A percentile compares a stretch with the other conserved stretches of the same genome.
These are phyloP conservation scores for Tetranychus urticae DNA, from an alignment of 1,140 invertebrate genomes.

Conservation along the genomic window DNA sequence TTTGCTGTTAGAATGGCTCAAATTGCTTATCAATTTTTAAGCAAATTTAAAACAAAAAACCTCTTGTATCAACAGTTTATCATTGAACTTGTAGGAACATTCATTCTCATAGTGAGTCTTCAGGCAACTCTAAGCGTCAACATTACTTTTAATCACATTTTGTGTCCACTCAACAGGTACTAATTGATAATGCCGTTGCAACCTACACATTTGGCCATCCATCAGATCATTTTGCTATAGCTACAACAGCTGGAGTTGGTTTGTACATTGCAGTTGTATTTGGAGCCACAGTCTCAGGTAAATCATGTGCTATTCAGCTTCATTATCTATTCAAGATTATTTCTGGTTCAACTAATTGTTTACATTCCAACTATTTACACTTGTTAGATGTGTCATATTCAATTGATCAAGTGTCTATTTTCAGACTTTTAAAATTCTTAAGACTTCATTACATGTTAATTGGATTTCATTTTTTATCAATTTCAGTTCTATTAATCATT, in stretches of 20 bases:
- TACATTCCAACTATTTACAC: no score
- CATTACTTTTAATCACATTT: background rate
- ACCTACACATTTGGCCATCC: background rate
- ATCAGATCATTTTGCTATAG: background rate
- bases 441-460: no score
- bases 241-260: background rate
- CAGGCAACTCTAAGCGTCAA: background rate
- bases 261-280: background rate
- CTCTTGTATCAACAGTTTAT: background rate
- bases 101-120: background rate
- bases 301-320: background rate
- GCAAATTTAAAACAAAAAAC: background rate
- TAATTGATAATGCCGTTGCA: background rate
- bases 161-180: background rate
- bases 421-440: no score
- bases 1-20: no score
- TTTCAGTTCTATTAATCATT: no score
- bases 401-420: no score
- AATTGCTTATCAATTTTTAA: no score
- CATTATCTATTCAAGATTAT: background rate
- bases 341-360: background rate
- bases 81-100: background rate
- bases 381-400: no score
- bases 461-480: no score
- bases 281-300: background rate